Base-by-base conservation (phyloP, 2,888 invertebrate genomes). In the Acanthoscelides obtectus region DNA sequence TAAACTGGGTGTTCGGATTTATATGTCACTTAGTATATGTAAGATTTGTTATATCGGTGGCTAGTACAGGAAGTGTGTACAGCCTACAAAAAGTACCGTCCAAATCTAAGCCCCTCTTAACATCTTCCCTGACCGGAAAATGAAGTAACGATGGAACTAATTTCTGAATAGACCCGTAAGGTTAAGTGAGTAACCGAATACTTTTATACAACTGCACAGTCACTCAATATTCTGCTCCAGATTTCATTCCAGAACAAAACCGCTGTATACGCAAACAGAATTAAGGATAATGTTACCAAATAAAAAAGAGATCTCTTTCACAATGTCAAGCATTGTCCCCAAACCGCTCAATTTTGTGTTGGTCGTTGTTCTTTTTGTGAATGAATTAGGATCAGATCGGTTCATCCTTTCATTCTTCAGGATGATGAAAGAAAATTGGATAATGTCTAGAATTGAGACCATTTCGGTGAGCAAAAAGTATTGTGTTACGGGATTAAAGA, bases 221-320 rank as follows among this genome's bases (percentile, higher is more conserved):
- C 73, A 69, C 70, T 71, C 72, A 73, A 75, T 74, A 72, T 74
- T 70, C 66, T 66, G 25, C 70, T 70, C 69, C 68, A 73, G 70
- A 70, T 71, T 75, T 70, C 69, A 66, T 45, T 64, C 69, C 70
- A 66, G 75, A 71, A 73, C 71, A 73, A 76, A 74, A 74, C 71
- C 69, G 25, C 68, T 12, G 70, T 68, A 74, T 67, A 74, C 45
- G 45, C 74, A 75, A 77, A 79, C 72, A 74, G 76, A 78, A 78
- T 77, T 77, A 76, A 75, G 75, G 75, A 79, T 79, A 76, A 78
- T 77, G 77, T 78, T 78, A 77, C 77, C 69, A 74, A 75, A 70
- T 66, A 69, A 70, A 74, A 72, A 71, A 75, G 45, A 45, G 45
- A 45, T 45, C 22, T 68, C 75, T 71, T 71, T 72, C 71, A 72